These are phyloP conservation scores for Babyrousa celebensis DNA, from an alignment of 2,797 vertebrate genomes.

Conservation along the genomic window DNA sequence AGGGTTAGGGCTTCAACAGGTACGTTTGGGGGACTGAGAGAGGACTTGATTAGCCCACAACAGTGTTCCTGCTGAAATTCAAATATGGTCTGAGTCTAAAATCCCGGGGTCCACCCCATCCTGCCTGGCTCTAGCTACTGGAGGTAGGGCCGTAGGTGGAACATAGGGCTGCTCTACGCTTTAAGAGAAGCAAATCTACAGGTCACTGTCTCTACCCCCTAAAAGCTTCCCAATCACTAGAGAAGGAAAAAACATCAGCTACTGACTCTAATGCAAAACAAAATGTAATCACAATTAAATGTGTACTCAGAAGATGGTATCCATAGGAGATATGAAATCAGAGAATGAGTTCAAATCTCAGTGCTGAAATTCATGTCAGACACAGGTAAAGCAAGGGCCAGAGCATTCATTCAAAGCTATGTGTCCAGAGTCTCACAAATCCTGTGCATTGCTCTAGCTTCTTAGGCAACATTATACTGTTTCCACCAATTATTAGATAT, in stretches of 20 bases:
- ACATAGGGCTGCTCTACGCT: background rate
- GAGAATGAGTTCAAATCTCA: background rate
- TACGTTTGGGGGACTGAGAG: background rate
- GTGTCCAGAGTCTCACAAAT: rapidly evolving
- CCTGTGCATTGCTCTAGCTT: background rate
- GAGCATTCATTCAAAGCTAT: background rate
- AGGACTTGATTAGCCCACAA: background rate
- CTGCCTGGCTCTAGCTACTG: background rate
- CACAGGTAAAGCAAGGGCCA: background rate
- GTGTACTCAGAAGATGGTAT: rapidly evolving
- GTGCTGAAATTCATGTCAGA: too few relatives aligned
- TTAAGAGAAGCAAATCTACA: background rate
- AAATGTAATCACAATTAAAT: background rate
- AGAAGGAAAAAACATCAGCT: background rate
- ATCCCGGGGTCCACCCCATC: rapidly evolving
- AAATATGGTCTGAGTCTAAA: background rate
- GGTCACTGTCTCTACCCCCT: background rate
- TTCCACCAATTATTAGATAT: background rate
- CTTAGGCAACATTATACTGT: background rate
- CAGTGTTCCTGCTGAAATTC: background rate
- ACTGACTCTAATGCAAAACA: too few relatives aligned
- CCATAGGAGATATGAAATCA: background rate
- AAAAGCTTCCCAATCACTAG: background rate
- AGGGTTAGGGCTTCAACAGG: background rate
- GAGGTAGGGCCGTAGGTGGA: background rate